phyloP scores from a whole-genome alignment of 1,140 invertebrate species.

The Eciton burchellii region DNA sequence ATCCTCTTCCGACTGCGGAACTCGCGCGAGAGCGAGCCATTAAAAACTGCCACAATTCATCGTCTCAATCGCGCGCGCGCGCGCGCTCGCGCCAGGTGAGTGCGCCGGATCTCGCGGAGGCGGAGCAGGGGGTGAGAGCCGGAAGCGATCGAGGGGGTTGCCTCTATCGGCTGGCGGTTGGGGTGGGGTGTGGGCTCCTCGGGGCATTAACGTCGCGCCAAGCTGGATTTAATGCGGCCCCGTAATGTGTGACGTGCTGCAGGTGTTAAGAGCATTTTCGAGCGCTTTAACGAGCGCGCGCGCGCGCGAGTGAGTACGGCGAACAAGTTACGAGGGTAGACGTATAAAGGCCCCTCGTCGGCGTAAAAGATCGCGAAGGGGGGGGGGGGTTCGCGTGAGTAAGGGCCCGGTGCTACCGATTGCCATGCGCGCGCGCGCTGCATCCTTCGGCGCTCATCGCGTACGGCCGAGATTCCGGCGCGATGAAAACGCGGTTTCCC shows the following conservation, averaged over 20 bases:
- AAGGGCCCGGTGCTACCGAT: conserved; percentile 5
- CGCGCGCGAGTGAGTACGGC: conserved; percentile 20
- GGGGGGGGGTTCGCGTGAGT: conserved; percentile 30
- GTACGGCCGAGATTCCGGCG: neutral
- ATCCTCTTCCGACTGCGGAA: conserved; percentile 5
- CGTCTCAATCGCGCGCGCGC: neutral
- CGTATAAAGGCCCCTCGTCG: conserved; percentile 28
- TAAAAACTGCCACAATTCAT: conserved; percentile 43
- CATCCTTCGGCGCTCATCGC: conserved; percentile 3
- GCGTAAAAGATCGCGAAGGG: conserved; percentile 42
- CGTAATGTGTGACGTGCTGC: conserved; percentile 59
- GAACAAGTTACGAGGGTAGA: conserved; percentile 54
- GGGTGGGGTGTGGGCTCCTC: too few species aligned
- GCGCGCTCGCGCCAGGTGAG: neutral
- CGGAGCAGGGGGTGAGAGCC: neutral
- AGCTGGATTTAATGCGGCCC: conserved; percentile 52
- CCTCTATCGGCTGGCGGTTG: neutral
- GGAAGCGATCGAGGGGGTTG: conserved; percentile 32
- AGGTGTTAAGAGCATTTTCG: conserved; percentile 60
- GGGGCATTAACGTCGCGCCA: conserved; percentile 50
- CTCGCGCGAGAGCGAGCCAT: conserved; percentile 1
- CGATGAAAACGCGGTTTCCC: conserved; percentile 13
- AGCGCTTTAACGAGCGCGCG: conserved; percentile 44
- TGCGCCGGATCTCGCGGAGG: conserved; percentile 9
- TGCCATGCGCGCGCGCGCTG: conserved; percentile 1